A percentile compares a stretch with the other conserved stretches of the same genome.
Evolutionary conservation across 2,888 invertebrate species (phyloP).

Genomic region (Plutella xylostella): DNA sequence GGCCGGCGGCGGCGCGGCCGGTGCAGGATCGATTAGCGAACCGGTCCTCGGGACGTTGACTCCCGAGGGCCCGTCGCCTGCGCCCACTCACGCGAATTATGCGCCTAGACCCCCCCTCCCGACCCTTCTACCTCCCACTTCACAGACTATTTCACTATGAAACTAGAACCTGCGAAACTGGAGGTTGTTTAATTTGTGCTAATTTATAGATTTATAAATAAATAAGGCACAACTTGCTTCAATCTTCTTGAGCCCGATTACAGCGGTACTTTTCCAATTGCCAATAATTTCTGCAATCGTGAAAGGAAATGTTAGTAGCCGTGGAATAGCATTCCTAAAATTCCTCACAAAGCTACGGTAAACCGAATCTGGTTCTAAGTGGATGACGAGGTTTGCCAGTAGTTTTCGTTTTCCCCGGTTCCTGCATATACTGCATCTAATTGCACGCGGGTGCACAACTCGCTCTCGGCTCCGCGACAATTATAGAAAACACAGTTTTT

Average conservation of each 20-base stretch:
- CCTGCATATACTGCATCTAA: conserved; percentile 38
- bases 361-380: conserved; percentile 33
- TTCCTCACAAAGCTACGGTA: conserved; percentile 16
- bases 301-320: no score
- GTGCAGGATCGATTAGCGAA: conserved; percentile 64
- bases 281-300: no score
- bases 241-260: no score
- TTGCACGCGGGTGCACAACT: conserved; percentile 32
- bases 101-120: conserved; percentile 17
- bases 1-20: no score
- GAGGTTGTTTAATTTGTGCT: no score
- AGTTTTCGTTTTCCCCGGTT: conserved; percentile 33
- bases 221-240: no score
- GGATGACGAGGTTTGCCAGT: conserved; percentile 34
- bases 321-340: no score
- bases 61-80: conserved; percentile 43
- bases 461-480: conserved; percentile 23
- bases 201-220: no score
- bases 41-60: conserved; percentile 65
- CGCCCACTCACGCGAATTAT: conserved; percentile 6
- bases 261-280: no score
- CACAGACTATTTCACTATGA: no score
- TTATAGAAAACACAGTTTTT: conserved; percentile 29
- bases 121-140: conserved; percentile 13
- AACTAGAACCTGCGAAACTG: no score